Conservation (phyloP, 2,888 invertebrate species). For the Tetropium fuscum region DNA sequence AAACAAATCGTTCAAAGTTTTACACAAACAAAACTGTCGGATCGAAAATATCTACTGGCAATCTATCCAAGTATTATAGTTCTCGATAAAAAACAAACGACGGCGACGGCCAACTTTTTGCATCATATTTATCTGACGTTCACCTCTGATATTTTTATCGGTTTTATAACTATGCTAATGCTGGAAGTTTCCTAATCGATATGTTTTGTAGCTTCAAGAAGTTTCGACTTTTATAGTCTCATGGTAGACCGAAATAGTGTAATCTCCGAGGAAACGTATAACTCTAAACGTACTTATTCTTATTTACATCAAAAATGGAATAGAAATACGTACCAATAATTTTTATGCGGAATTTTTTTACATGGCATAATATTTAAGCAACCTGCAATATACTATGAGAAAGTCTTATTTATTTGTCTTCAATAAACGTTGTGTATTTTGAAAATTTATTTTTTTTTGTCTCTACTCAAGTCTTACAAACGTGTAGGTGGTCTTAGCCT, state of each 20-base stretch:
- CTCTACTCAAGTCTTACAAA: too few relatives aligned
- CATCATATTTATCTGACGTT: constrained; percentile 27
- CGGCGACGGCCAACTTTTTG: constrained; percentile 29
- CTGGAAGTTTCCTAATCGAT: constrained; percentile 17
- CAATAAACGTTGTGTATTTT: too few relatives aligned
- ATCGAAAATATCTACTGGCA: constrained; percentile 54
- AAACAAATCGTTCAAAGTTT: constrained; percentile 60
- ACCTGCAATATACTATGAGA: too few relatives aligned
- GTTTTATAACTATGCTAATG: constrained; percentile 24
- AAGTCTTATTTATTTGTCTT: too few relatives aligned
- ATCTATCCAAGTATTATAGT: constrained; percentile 50
- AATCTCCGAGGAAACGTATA: neutral
- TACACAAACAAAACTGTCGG: constrained; percentile 58
- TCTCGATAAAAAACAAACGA: constrained; percentile 39
- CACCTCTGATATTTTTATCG: constrained; percentile 16
- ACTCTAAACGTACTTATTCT: neutral
- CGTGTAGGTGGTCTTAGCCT: too few relatives aligned
- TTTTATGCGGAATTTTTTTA: too few relatives aligned
- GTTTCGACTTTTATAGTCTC: constrained; percentile 2
- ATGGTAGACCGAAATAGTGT: neutral
- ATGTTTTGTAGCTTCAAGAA: constrained; percentile 5
- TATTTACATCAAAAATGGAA: neutral
- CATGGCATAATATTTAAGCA: too few relatives aligned
- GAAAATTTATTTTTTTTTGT: too few relatives aligned
- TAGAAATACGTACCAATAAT: too few relatives aligned